phyloP scores from a whole-genome alignment of 2,797 vertebrate genomes.

The Falco naumanni region DNA sequence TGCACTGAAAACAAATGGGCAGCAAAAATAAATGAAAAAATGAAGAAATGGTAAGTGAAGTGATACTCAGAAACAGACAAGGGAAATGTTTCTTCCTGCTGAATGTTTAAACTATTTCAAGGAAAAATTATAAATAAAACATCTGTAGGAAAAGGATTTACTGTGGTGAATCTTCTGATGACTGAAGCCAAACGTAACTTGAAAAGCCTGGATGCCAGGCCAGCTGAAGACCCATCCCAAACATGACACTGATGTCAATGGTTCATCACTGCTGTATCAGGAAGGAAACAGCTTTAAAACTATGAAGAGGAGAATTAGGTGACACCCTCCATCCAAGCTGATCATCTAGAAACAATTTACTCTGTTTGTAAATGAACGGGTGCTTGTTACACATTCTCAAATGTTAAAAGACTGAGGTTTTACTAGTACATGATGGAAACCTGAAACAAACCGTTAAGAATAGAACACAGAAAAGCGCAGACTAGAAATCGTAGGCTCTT shows the following conservation, averaged over 20 bases:
- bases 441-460: neutral
- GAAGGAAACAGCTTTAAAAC: neutral
- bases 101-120: neutral
- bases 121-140: neutral
- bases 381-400: neutral
- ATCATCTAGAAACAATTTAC: neutral
- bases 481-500: neutral
- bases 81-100: neutral
- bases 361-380: neutral
- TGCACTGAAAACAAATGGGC: neutral
- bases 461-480: neutral
- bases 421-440: neutral
- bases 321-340: neutral
- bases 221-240: neutral
- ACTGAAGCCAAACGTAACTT: neutral
- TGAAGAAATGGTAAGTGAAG: neutral
- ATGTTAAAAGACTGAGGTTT: neutral
- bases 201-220: neutral
- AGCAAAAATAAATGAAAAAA: neutral
- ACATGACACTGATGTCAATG: neutral
- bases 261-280: neutral
- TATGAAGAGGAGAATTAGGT: neutral
- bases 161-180: neutral
- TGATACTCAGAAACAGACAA: neutral
- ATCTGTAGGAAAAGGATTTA: neutral